Percentiles rank a stretch among this genome's conserved stretches.
Evolutionary conservation across 2,888 invertebrate species (phyloP).

Genomic region (Idaea biselata): DNA sequence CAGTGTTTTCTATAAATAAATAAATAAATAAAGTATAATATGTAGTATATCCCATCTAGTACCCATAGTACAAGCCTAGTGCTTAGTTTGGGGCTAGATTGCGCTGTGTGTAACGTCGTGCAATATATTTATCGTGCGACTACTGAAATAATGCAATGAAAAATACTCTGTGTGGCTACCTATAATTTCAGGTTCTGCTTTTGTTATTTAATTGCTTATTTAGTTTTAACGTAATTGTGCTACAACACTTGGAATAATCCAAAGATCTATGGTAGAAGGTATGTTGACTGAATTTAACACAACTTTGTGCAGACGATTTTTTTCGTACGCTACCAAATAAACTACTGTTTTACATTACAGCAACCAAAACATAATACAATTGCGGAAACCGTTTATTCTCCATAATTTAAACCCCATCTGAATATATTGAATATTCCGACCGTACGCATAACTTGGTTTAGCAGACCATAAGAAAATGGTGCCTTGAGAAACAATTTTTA

Average conservation of each 20-base stretch:
- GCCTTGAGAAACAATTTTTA: conserved; percentile 8
- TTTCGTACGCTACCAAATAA: neutral
- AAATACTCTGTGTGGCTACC: no score
- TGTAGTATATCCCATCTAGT: no score
- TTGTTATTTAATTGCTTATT: no score
- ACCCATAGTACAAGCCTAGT: no score
- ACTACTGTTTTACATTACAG: neutral
- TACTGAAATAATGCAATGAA: no score
- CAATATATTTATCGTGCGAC: no score
- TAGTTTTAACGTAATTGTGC: no score
- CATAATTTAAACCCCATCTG: neutral
- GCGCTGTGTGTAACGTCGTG: no score
- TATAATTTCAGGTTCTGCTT: no score
- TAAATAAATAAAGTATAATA: no score
- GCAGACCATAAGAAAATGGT: neutral
- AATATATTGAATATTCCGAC: neutral
- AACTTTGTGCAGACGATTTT: neutral
- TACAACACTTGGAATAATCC: neutral
- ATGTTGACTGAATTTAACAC: neutral
- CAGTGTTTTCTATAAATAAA: no score
- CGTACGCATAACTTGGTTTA: neutral
- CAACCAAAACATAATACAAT: neutral
- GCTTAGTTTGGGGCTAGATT: no score
- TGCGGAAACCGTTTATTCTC: neutral
- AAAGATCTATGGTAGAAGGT: neutral